Evolutionary conservation across 2,797 vertebrate genomes (phyloP), one percentile per base, ranked within the genome.

Genomic region (Helarctos malayanus): DNA sequence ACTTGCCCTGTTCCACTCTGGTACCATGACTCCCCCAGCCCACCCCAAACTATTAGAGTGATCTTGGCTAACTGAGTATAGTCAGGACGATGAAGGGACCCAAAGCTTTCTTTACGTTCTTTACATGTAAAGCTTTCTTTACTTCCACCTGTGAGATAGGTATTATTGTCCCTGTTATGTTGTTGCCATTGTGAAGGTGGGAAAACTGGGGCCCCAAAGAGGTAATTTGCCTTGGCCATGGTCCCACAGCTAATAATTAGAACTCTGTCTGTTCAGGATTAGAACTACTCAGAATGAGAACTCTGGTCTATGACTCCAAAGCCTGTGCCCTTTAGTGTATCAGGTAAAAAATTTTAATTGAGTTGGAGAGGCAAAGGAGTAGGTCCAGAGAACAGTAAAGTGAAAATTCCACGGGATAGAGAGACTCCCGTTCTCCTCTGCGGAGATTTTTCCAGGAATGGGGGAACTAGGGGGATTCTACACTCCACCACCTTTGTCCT

Each of bases 291-390:
- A 41, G 59, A 25, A 56, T 73, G 84, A 79, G 73, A 85, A 85
- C 19, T 71, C 71, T 49, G 45, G 45, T 84, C 32, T 94, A 38
- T 54, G 29, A 79, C 73, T 93, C 65, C 38, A 97, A 89, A 96
- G 29, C 49, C 49, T 93, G 4, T 93, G 52, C 57, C 69, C 94
- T 95, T 89, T 25, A 86, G 89, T 79, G n/a, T 82, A n/a, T 79
- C 65, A 93, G 57, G 13, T 97, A 59, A 92, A 21, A 95, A 95
- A 16, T 90, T 35, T 88, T 78, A 12, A 61, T 11, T 89, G 61
- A 84, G 52, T 57, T 89, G 41, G 65, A 79, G 57, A 71, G 29
- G n/a, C n/a, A 81, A 96, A 92, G 47, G 25, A 87, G 23, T 65
- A 76, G 35, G 65, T 93, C 21, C 71, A 25, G 56, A 35, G 38